A percentile compares a stretch with the other conserved stretches of the same genome.
These are phyloP conservation scores for Copidosoma aretas DNA, from an alignment of 2,888 invertebrate genomes.

Conservation along the genomic window DNA sequence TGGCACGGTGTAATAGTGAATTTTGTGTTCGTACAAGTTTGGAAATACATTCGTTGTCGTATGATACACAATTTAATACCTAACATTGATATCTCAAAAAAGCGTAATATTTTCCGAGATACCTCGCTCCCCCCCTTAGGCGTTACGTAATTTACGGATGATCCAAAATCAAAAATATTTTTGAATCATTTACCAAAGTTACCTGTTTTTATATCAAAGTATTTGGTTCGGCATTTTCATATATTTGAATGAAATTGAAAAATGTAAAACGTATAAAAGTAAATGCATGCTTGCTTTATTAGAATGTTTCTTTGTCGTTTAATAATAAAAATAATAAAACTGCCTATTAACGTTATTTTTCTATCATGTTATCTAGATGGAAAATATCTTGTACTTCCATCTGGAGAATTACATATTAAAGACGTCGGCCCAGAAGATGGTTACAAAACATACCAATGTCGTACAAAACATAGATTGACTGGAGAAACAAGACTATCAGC, in stretches of 20 bases:
- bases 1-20: no score
- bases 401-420: constrained; percentile 93
- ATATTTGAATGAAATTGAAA: background rate
- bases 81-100: no score
- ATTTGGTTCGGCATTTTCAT: background rate
- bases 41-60: no score
- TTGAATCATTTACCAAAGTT: no score
- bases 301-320: background rate
- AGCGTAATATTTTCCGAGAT: no score
- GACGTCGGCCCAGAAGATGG: constrained; percentile 95
- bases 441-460: constrained; percentile 91
- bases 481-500: constrained; percentile 92
- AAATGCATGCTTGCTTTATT: constrained; percentile 7
- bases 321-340: background rate
- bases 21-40: no score
- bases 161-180: no score
- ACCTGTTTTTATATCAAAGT: no score
- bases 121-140: no score
- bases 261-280: constrained; percentile 19
- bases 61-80: no score
- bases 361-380: constrained; percentile 72
- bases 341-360: constrained; percentile 3
- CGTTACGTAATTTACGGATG: no score
- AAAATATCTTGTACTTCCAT: constrained; percentile 92
- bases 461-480: constrained; percentile 90